phyloP scores from a whole-genome alignment of 2,113 vertebrate species.

The Apistogramma diplotaenia region DNA sequence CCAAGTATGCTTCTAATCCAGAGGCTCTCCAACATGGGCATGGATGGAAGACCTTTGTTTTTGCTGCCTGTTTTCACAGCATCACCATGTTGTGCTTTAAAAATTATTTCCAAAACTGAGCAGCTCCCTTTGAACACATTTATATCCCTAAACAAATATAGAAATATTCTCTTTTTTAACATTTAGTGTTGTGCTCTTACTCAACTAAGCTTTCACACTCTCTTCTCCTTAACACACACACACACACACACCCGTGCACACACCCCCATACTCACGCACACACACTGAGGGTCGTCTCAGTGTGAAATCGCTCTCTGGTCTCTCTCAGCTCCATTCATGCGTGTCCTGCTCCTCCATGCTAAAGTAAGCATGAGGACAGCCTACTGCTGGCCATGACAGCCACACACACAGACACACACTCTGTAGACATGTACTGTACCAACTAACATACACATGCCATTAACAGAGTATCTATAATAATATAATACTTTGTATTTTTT shows the following conservation, averaged over 20 bases:
- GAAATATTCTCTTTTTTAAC: background rate
- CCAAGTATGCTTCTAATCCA: background rate
- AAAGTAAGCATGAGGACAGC: conserved; percentile 60
- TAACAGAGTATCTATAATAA: background rate
- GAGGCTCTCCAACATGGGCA: background rate
- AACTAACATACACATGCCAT: background rate
- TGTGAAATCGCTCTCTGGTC: conserved; percentile 62
- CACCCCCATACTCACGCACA: background rate
- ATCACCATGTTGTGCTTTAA: background rate
- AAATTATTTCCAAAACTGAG: no score
- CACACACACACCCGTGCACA: conserved; percentile 25
- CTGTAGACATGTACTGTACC: background rate
- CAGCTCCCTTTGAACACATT: background rate
- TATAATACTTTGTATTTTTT: background rate
- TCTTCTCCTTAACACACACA: background rate
- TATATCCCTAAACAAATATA: background rate
- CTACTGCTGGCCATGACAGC: conserved; percentile 52
- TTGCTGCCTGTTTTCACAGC: background rate
- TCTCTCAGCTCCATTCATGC: conserved; percentile 51
- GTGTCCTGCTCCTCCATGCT: conserved; percentile 62
- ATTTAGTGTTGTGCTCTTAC: background rate
- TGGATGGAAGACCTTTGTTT: background rate
- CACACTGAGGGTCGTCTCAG: conserved; percentile 16
- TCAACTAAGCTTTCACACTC: conserved; percentile 13
- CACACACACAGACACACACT: conserved; percentile 14